phyloP scores from a whole-genome alignment of 2,113 vertebrate genomes.

The Rallus limicola region DNA sequence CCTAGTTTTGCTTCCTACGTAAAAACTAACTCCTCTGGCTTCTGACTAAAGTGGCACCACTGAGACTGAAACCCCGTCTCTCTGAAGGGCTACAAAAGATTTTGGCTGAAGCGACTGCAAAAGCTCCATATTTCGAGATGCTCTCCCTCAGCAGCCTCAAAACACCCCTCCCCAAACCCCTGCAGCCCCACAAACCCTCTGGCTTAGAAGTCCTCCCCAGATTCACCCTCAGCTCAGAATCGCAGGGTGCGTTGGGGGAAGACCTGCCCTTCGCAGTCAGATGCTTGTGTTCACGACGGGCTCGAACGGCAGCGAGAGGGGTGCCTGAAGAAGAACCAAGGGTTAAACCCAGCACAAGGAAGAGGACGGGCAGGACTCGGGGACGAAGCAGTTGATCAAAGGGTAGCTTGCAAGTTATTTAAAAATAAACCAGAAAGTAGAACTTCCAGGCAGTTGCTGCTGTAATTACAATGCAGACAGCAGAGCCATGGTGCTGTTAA shows the following conservation, averaged over 20 bases:
- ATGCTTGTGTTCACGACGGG: neutral
- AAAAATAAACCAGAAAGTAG: slow-evolving; percentile 66
- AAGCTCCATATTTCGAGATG: neutral
- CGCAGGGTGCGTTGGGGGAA: neutral
- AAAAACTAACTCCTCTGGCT: neutral
- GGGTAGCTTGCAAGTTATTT: slow-evolving; percentile 50
- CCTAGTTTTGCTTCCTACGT: neutral
- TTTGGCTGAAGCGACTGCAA: neutral
- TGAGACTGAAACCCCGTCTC: neutral
- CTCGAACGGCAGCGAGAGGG: neutral
- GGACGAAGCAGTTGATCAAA: slow-evolving; percentile 48
- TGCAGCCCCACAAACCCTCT: neutral
- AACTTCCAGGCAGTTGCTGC: neutral
- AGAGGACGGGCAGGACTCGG: neutral
- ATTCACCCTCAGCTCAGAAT: neutral
- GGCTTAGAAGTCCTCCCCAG: neutral
- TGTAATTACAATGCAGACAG: slow-evolving; percentile 62
- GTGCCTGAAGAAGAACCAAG: neutral
- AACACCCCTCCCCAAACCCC: neutral
- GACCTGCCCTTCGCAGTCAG: neutral
- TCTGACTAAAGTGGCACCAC: neutral
- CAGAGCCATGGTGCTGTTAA: slow-evolving; percentile 46
- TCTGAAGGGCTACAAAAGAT: neutral
- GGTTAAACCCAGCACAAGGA: slow-evolving; percentile 25
- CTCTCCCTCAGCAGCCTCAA: neutral